phyloP scores from a whole-genome alignment of 1,140 invertebrate species.

The Euwallacea similis region DNA sequence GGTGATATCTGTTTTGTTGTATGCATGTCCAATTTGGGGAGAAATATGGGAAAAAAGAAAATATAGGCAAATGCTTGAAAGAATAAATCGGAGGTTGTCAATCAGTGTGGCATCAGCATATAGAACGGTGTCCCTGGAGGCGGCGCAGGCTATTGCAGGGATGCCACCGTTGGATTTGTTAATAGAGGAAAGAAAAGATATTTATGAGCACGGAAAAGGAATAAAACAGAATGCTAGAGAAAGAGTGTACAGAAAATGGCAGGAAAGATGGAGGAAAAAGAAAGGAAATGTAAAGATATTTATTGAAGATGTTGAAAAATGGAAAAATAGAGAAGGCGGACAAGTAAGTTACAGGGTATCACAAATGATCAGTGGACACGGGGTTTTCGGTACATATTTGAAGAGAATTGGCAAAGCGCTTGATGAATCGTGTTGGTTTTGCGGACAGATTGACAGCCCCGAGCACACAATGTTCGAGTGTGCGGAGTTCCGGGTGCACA shows the following conservation, averaged over 20 bases:
- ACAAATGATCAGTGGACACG: neutral
- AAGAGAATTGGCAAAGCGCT: neutral
- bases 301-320: neutral
- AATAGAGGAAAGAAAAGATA: neutral
- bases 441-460: neutral
- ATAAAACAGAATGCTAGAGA: neutral
- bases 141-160: neutral
- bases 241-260: neutral
- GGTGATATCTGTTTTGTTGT: neutral
- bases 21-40: neutral
- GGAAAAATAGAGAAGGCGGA: neutral
- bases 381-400: neutral
- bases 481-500: neutral
- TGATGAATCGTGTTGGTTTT: neutral
- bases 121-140: neutral
- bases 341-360: neutral
- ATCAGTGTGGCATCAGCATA: neutral
- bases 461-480: neutral
- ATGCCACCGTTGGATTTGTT: neutral
- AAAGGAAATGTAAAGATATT: neutral
- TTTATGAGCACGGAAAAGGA: neutral
- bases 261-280: neutral
- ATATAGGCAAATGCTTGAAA: neutral
- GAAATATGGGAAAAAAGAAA: neutral
- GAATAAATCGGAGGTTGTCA: neutral